These are phyloP conservation scores for Mallotus villosus DNA, from an alignment of 2,797 vertebrate species.

Conservation along the genomic window DNA sequence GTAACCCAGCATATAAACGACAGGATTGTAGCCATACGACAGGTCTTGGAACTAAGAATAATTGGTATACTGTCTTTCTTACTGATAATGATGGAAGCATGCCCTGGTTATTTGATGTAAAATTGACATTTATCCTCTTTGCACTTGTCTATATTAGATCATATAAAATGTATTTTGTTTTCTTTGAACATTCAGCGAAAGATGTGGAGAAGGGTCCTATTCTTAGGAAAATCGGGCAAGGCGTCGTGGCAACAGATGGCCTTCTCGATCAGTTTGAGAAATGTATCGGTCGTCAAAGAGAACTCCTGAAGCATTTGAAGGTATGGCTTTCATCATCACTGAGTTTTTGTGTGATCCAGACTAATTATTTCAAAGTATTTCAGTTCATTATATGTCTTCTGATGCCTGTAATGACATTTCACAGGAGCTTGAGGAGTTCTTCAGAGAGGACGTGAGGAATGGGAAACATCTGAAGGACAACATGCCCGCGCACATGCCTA, in stretches of 20 bases:
- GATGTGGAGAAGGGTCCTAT: conserved; percentile 47
- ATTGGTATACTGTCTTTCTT: conserved; percentile 37
- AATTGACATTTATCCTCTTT: neutral
- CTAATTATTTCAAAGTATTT: neutral
- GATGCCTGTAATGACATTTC: neutral
- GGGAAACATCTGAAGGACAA: conserved; percentile 67
- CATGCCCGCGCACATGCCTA: conserved; percentile 69
- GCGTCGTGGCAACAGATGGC: conserved; percentile 39
- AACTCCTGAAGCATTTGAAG: conserved; percentile 53
- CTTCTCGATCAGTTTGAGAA: conserved; percentile 53
- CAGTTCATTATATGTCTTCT: neutral
- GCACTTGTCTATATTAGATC: neutral
- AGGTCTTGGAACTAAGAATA: conserved; percentile 48
- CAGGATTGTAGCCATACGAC: conserved; percentile 49
- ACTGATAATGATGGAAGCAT: neutral
- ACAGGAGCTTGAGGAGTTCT: conserved; percentile 64
- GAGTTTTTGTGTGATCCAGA: neutral
- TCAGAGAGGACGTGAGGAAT: conserved; percentile 53
- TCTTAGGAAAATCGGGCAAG: conserved; percentile 46
- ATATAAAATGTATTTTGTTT: neutral
- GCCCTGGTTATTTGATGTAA: neutral
- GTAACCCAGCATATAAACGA: conserved; percentile 48
- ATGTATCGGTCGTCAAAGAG: conserved; percentile 41
- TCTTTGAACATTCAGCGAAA: conserved; percentile 35
- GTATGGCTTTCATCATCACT: conserved; percentile 28